Conservation (phyloP, 37 sponge, comb jelly and placozoan species). For the Lycopodina hypogea region DNA sequence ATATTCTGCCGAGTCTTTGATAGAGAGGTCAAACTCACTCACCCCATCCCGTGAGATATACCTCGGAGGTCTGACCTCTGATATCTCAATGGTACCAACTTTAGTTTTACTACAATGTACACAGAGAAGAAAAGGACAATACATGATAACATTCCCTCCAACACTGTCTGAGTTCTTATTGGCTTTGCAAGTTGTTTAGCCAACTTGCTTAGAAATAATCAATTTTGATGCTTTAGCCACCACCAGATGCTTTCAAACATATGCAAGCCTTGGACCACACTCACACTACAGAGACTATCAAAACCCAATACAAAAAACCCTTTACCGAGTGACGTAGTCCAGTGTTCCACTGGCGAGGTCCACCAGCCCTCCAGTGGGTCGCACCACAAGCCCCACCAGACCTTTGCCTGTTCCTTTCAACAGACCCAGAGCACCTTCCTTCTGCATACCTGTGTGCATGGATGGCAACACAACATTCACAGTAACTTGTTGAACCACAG, state of each 20-base stretch:
- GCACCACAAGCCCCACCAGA: slow-evolving; percentile 68
- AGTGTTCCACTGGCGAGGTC: slow-evolving; percentile 81
- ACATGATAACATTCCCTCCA: too few species aligned
- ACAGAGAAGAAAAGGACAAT: neutral
- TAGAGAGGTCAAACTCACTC: too few species aligned
- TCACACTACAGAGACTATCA: neutral
- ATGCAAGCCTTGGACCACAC: too few species aligned
- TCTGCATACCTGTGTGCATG: slow-evolving; percentile 50
- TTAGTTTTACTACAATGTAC: slow-evolving; percentile 52
- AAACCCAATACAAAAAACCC: too few species aligned
- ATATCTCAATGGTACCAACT: slow-evolving; percentile 54
- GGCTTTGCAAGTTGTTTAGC: too few species aligned
- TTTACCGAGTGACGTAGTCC: slow-evolving; percentile 58
- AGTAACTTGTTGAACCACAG: neutral
- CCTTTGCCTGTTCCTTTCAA: slow-evolving; percentile 81
- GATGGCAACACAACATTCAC: neutral
- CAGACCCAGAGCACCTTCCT: slow-evolving; percentile 83
- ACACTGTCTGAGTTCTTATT: too few species aligned
- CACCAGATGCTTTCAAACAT: too few species aligned
- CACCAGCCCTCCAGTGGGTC: slow-evolving; percentile 80
- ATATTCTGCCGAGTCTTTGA: too few species aligned
- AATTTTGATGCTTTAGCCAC: too few species aligned
- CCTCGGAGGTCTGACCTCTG: slow-evolving; percentile 60
- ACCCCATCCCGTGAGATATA: slow-evolving; percentile 68
- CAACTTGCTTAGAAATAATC: too few species aligned